Conservation (phyloP, 2,113 vertebrate species). For the Sander lucioperca region DNA sequence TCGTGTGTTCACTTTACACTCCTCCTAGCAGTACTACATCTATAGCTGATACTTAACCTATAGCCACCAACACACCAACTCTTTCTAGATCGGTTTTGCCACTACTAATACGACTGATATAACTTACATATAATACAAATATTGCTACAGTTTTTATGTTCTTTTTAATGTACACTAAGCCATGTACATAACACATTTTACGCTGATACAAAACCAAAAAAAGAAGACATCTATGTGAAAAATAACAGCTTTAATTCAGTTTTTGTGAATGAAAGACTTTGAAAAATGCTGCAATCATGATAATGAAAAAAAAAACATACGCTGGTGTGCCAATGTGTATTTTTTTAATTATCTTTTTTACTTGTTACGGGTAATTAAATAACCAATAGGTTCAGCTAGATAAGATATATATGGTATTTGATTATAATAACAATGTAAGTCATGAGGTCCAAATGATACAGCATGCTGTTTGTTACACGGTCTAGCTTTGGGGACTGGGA, state of each 20-base stretch:
- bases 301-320: not conserved
- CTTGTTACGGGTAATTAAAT: not conserved
- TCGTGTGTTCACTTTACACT: not conserved
- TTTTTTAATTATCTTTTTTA: not conserved
- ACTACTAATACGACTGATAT: not conserved
- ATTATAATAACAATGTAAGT: conserved; percentile 6
- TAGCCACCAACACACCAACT: not conserved
- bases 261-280: not conserved
- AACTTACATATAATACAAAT: not conserved
- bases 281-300: not conserved
- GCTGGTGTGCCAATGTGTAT: not conserved
- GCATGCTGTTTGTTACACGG: conserved; percentile 17
- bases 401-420: not conserved
- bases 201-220: not conserved
- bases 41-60: not conserved
- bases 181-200: not conserved
- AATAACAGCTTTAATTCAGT: not conserved
- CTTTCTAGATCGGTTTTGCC: not conserved
- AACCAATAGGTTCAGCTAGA: not conserved
- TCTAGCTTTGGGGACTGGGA: conserved; percentile 8
- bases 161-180: not conserved
- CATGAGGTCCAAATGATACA: conserved; percentile 8
- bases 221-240: not conserved
- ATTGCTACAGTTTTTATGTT: not conserved
- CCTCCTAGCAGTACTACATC: not conserved